A percentile compares a stretch with the other conserved stretches of the same genome.
Evolutionary conservation across 1,140 invertebrate species (phyloP).

Genomic region (Sycophaga agraensis): DNA sequence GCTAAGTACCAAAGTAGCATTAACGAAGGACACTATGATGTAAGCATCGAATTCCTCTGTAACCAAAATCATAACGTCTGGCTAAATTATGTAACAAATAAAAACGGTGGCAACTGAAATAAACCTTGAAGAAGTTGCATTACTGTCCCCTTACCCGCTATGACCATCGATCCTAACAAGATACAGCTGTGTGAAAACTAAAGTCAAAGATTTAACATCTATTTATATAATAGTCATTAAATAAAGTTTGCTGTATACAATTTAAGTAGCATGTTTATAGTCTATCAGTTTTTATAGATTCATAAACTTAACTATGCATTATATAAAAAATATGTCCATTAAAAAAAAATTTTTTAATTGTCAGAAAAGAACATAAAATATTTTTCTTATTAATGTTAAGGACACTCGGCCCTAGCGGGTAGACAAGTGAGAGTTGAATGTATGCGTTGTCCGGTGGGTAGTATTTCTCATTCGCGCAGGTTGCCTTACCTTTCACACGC

Average conservation of each 20-base stretch:
- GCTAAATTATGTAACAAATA: neutral
- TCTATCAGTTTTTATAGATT: too few relatives aligned
- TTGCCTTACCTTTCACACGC: constrained; percentile 51
- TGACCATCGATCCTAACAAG: neutral
- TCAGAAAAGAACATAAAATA: neutral
- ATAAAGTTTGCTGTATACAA: too few relatives aligned
- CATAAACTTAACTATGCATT: neutral
- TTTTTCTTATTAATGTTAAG: neutral
- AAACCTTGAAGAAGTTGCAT: too few relatives aligned
- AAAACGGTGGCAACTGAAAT: neutral
- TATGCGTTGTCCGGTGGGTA: neutral
- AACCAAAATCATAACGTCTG: constrained; percentile 58
- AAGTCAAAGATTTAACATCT: neutral
- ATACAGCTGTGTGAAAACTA: too few relatives aligned
- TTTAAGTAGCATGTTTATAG: too few relatives aligned
- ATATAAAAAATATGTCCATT: neutral
- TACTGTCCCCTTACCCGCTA: neutral
- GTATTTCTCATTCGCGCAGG: constrained; percentile 3
- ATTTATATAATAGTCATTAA: neutral
- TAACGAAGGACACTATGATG: constrained; percentile 99
- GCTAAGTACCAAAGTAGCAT: constrained; percentile 97
- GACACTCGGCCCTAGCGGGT: neutral
- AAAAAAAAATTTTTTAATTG: neutral
- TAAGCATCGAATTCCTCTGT: constrained; percentile 98
- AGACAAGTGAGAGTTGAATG: constrained; percentile 5